phyloP scores from a whole-genome alignment of 2,888 invertebrate genomes.

The Caenorhabditis becei region DNA sequence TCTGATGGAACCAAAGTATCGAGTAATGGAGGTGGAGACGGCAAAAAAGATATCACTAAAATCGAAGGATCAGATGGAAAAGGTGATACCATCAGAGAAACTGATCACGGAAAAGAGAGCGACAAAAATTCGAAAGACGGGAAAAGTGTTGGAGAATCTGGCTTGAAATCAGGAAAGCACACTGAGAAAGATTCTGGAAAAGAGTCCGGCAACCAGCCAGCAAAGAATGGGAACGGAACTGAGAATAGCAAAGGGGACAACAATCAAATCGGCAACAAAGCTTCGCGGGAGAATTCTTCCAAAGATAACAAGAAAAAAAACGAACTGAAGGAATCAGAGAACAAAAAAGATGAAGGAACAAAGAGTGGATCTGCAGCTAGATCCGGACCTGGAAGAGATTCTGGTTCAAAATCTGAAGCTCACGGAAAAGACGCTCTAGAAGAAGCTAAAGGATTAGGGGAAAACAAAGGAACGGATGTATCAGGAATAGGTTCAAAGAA shows the following conservation, averaged over 20 bases:
- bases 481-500: not conserved
- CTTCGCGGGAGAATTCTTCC: too few relatives aligned
- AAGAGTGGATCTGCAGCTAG: too few relatives aligned
- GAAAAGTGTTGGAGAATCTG: too few relatives aligned
- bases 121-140: too few relatives aligned
- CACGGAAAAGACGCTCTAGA: not conserved
- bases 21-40: not conserved
- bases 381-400: not conserved
- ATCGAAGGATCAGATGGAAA: not conserved
- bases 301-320: not conserved
- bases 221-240: not conserved
- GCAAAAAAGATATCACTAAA: too few relatives aligned
- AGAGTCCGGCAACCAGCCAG: too few relatives aligned
- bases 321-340: not conserved
- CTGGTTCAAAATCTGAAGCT: not conserved
- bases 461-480: not conserved
- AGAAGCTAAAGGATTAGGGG: conserved; percentile 19
- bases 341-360: not conserved
- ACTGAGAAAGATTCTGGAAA: not conserved
- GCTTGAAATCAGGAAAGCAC: too few relatives aligned
- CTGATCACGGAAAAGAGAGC: too few relatives aligned
- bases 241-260: not conserved
- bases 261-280: too few relatives aligned
- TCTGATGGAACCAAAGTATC: not conserved
- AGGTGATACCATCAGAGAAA: not conserved